Conservation (phyloP, 2,113 vertebrate genomes). For the Camelus dromedarius region DNA sequence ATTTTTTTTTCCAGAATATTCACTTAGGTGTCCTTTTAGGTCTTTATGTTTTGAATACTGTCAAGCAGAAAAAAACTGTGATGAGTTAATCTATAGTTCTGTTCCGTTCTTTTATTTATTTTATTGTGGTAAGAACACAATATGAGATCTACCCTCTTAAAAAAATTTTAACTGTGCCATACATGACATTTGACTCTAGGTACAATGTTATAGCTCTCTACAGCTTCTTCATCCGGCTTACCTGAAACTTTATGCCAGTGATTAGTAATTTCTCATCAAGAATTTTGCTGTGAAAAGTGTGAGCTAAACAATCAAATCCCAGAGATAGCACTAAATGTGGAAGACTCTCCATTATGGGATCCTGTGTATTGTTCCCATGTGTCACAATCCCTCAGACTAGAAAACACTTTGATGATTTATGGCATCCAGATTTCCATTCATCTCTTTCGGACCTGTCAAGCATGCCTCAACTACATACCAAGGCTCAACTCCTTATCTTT, state of each 20-base stretch:
- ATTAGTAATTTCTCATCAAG: background rate
- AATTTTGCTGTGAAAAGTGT: background rate
- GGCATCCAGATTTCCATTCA: background rate
- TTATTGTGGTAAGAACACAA: background rate
- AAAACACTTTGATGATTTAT: slow-evolving; percentile 3
- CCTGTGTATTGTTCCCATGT: background rate
- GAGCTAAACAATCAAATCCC: background rate
- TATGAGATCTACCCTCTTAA: background rate
- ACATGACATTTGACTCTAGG: background rate
- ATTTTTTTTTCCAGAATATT: background rate
- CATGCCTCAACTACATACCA: background rate
- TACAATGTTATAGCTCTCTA: background rate
- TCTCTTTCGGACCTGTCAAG: background rate
- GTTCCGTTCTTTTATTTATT: background rate
- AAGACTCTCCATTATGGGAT: background rate
- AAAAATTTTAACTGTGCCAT: background rate
- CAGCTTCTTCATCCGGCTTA: background rate
- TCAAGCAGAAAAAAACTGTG: background rate
- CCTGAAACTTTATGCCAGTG: background rate
- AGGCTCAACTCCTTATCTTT: background rate
- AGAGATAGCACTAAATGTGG: background rate
- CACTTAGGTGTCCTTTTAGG: background rate
- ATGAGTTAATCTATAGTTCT: background rate
- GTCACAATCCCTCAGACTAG: background rate
- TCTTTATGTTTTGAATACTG: background rate